phyloP scores from a whole-genome alignment of 2,797 vertebrate species.

The Phrynocephalus guinanensis region DNA sequence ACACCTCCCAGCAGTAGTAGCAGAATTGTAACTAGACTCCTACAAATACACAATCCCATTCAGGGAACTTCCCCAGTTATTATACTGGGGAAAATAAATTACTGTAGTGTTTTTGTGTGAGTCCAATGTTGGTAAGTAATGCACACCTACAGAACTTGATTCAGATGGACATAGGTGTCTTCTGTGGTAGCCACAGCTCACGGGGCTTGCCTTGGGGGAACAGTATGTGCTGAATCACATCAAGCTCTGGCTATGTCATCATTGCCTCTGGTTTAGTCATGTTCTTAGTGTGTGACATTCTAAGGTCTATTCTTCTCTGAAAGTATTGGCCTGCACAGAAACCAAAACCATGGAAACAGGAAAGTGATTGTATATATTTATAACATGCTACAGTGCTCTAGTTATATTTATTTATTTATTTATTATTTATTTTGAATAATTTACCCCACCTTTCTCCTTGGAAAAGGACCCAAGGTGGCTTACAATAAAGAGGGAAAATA shows the following conservation, averaged over 20 bases:
- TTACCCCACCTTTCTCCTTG: too few relatives aligned
- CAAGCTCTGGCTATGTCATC: background rate
- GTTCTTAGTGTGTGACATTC: background rate
- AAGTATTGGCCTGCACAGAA: conserved; percentile 39
- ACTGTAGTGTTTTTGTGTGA: too few relatives aligned
- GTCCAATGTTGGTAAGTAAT: too few relatives aligned
- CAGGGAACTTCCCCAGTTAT: background rate
- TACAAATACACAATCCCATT: background rate
- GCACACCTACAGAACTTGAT: background rate
- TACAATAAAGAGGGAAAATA: too few relatives aligned
- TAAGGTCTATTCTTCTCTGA: background rate
- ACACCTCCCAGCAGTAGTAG: background rate
- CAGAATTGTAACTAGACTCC: background rate
- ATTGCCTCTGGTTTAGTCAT: background rate
- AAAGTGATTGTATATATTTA: background rate
- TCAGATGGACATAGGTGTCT: background rate
- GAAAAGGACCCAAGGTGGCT: too few relatives aligned
- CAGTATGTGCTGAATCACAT: background rate
- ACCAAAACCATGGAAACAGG: conserved; percentile 54
- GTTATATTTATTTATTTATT: too few relatives aligned
- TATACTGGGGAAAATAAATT: background rate
- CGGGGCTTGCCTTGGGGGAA: background rate
- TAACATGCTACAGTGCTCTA: background rate
- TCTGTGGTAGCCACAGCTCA: background rate
- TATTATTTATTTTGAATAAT: too few relatives aligned